These are phyloP conservation scores for Zaprionus taronus DNA, from an alignment of 1,140 invertebrate species.

Conservation along the genomic window DNA sequence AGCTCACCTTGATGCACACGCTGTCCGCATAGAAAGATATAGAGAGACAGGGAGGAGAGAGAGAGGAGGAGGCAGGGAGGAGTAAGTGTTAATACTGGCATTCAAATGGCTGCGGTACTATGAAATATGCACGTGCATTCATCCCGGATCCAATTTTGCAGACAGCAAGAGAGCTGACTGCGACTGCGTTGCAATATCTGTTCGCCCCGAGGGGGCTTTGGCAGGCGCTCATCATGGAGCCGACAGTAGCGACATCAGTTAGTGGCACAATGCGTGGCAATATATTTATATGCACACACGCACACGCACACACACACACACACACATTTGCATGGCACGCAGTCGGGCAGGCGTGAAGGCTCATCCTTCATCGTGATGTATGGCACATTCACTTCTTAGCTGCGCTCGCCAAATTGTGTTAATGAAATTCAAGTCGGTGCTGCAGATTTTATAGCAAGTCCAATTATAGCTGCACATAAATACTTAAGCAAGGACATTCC, in stretches of 20 bases:
- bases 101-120: conserved; percentile 37
- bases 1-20: background rate
- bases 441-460: conserved; percentile 22
- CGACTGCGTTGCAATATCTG: conserved; percentile 64
- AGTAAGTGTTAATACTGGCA: conserved; percentile 33
- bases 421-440: conserved; percentile 72
- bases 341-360: conserved; percentile 17
- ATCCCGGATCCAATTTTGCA: conserved; percentile 66
- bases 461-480: conserved; percentile 1
- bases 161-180: conserved; percentile 34
- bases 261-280: conserved; percentile 60
- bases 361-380: conserved; percentile 77
- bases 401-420: conserved; percentile 63
- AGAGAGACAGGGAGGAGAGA: background rate
- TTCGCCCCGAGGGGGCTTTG: conserved; percentile 42
- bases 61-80: background rate
- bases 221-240: conserved; percentile 30
- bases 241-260: conserved; percentile 68
- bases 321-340: conserved; percentile 26
- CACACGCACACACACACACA: conserved; percentile 25
- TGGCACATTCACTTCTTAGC: conserved; percentile 63
- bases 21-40: background rate
- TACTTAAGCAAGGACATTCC: background rate
- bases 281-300: conserved; percentile 47
- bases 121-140: conserved; percentile 70